Evolutionary conservation across 1,140 invertebrate species (phyloP), one percentile per base, ranked within the genome.

Genomic region (Neotoxoptera formosana): DNA sequence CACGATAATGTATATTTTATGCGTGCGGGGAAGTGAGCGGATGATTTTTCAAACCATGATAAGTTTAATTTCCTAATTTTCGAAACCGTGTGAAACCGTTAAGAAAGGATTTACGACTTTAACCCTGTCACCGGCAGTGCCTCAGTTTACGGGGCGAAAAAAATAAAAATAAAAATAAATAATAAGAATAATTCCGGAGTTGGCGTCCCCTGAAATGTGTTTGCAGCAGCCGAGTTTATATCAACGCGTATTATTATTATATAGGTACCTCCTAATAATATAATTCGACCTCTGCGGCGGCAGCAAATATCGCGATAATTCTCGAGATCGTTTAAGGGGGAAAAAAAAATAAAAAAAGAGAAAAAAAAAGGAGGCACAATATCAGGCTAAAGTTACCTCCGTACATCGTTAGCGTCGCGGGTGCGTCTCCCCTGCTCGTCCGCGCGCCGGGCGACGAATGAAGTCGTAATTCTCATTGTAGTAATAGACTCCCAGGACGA

Each of bases 81-180:
- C n/a, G 8, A 83, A 92, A 92, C 47, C 76, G 67, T 92, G 45
- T 91, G 91, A 92, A 51, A 81, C 60, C 91, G 91, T 83, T 92
- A 92, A 92, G 91, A 92, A 92, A 83, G 91, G 76, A 92, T 92
- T 92, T 92, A 92, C 76, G 91, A 92, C 91, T 92, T 83, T 83
- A 83, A 51, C 53, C 91, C 76, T 92, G 91, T 92, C 91, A 92
- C n/a, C 8, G 20, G 67, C 90, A 91, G 56, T 91, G 56, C 20
- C n/a, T 51, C 23, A 11, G 67, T 30, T 47, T 47, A 41, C 21
- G 67, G 25, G n/a, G 76, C 20, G n/a, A 34, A 91, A 76, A 91
- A 67, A 91, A 76, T 47, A 90, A 91, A 30, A 48, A 48, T 48
- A 34, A 88, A 34, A 53, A 89, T 89, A 87, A 89, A 89, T 53